Evolutionary conservation across 2,113 vertebrate genomes (phyloP).

Genomic region (Tyto alba): DNA sequence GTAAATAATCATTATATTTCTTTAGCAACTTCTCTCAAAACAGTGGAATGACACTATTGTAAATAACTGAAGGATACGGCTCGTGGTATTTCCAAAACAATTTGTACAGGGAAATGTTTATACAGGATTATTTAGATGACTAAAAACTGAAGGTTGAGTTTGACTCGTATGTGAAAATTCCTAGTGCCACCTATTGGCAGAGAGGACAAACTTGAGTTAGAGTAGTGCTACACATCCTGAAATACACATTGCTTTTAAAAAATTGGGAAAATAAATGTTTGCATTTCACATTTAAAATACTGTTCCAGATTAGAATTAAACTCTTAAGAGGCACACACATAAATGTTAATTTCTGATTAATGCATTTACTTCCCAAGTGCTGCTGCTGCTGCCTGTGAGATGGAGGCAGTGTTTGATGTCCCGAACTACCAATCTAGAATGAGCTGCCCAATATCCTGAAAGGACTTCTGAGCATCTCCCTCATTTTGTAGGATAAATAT

Average conservation of each 20-base stretch:
- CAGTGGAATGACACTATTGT: background rate
- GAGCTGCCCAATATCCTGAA: background rate
- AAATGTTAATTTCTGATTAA: background rate
- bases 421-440: background rate
- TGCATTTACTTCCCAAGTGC: background rate
- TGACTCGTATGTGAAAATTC: slow-evolving; percentile 14
- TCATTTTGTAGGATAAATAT: background rate
- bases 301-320: background rate
- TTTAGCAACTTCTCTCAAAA: background rate
- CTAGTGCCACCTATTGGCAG: slow-evolving; percentile 47
- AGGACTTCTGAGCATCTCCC: background rate
- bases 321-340: background rate
- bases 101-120: background rate
- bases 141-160: background rate
- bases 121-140: background rate
- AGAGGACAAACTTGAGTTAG: background rate
- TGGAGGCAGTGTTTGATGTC: rapidly evolving
- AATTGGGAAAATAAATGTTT: background rate
- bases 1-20: background rate
- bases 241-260: background rate
- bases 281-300: background rate
- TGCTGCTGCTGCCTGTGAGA: background rate
- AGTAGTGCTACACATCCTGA: background rate
- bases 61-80: background rate
- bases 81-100: background rate